Base-by-base conservation (phyloP, 2,797 vertebrate genomes). In the Potorous gilbertii region DNA sequence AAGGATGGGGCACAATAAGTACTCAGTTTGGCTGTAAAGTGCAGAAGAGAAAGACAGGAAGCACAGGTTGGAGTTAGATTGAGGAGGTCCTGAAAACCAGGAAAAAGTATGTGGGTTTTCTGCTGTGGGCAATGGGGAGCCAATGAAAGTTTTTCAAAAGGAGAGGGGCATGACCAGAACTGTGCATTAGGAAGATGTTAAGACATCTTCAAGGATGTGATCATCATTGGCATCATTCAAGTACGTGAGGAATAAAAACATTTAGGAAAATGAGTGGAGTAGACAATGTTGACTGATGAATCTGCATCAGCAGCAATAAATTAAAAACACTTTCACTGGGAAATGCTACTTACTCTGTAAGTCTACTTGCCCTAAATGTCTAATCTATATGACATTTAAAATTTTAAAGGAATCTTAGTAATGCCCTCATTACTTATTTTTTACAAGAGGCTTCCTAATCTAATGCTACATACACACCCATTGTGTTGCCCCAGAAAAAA, bases 381-480 rank as follows among this genome's bases (percentile, higher is more conserved):
- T 96, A 91, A 91, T 50, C 50, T 81, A 56, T 89, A n/a, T 96
- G 94, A 89, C 95, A 90, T 96, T 91, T 94, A 96, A 93, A 97
- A 96, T 94, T 96, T 97, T 97, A 95, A 56, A 87, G 66, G 96
- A 97, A 94, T 94, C 96, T 94, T 95, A 97, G 93, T 95, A 93
- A 96, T 90, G 97, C 57, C 81, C 96, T 94, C 0, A 46, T 87
- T 50, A 92, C 90, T 96, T 97, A 97, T 97, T 96, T 93, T 97
- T 97, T 95, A 97, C 93, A 90, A 98, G 97, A 92, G 97, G 62
- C 95, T 97, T 96, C 96, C 95, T 97, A 96, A 96, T 97, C 96
- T 96, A 95, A 98, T 96, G 91, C 94, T 97, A 96, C 90, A 52
- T 56, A 95, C 92, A 87, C 12, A 92, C 90, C 96, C 93, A 92